A percentile compares a stretch with the other conserved stretches of the same genome.
Evolutionary conservation across 2,113 vertebrate genomes (phyloP).

Genomic region (Phasianus colchicus): DNA sequence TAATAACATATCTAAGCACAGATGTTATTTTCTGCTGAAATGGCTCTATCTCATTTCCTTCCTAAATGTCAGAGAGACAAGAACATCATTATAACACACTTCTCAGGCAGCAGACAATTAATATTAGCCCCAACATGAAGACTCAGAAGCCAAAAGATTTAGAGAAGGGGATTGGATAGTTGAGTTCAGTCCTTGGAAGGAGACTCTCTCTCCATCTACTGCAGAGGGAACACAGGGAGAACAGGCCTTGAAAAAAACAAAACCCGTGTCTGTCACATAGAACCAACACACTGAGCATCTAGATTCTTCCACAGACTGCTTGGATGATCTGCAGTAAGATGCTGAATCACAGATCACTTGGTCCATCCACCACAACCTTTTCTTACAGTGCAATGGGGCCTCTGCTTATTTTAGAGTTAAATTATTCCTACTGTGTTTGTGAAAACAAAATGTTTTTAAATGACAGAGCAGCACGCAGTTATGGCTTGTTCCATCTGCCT

Average conservation of each 20-base stretch:
- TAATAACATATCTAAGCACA: not conserved
- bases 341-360: not conserved
- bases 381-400: not conserved
- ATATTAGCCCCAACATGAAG: not conserved
- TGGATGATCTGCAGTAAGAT: not conserved
- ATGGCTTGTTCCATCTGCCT: slow-evolving; percentile 44
- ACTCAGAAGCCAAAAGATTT: not conserved
- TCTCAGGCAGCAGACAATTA: not conserved
- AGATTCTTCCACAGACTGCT: not conserved
- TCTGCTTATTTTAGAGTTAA: not conserved
- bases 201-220: not conserved
- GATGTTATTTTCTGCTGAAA: not conserved
- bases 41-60: not conserved
- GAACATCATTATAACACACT: not conserved
- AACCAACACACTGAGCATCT: not conserved
- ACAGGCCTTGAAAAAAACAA: not conserved
- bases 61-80: not conserved
- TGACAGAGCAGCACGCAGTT: not conserved
- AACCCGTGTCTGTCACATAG: not conserved
- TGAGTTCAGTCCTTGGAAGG: not conserved
- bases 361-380: not conserved
- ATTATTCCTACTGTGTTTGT: not conserved
- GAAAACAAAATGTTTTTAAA: slow-evolving; percentile 26
- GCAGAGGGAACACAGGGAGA: not conserved
- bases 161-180: not conserved